Conservation (phyloP, 1,140 invertebrate genomes). For the Asbolus verrucosus region DNA sequence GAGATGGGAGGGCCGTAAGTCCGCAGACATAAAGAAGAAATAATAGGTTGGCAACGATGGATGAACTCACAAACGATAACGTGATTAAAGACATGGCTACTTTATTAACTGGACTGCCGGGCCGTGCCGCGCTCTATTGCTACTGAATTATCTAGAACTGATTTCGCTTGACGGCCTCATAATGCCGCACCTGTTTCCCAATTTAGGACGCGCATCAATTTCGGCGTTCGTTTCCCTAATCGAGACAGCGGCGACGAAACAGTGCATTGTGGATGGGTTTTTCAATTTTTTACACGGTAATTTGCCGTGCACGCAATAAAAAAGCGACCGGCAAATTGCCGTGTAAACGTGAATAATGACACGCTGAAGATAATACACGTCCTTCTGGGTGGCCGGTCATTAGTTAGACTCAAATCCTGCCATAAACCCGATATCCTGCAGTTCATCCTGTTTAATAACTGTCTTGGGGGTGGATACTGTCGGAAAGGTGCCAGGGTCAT, state of each 20-base stretch:
- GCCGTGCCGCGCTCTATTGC: slow-evolving; percentile 10
- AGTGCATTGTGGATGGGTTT: background rate
- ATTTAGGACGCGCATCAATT: background rate
- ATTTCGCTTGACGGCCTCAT: slow-evolving; percentile 6
- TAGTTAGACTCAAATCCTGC: too few species aligned
- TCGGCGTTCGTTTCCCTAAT: background rate
- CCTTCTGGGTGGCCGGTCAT: too few species aligned
- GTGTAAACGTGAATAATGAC: too few species aligned
- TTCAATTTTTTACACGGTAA: too few species aligned
- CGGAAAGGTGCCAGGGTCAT: too few species aligned
- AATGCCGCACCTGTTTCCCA: slow-evolving; percentile 35
- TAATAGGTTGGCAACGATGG: slow-evolving; percentile 42
- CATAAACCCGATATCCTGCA: too few species aligned
- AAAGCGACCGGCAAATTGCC: too few species aligned
- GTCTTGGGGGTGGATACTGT: too few species aligned
- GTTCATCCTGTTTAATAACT: too few species aligned
- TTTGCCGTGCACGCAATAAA: too few species aligned
- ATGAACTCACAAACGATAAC: slow-evolving; percentile 48
- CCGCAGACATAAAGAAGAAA: slow-evolving; percentile 45
- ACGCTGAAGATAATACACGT: too few species aligned
- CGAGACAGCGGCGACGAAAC: too few species aligned
- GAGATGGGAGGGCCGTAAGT: slow-evolving; percentile 10
- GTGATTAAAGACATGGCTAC: slow-evolving; percentile 47
- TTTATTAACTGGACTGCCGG: slow-evolving; percentile 49
- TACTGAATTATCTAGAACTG: slow-evolving; percentile 41